Evolutionary conservation across 2,888 invertebrate species (phyloP).

Genomic region (Scaptomyza flava): DNA sequence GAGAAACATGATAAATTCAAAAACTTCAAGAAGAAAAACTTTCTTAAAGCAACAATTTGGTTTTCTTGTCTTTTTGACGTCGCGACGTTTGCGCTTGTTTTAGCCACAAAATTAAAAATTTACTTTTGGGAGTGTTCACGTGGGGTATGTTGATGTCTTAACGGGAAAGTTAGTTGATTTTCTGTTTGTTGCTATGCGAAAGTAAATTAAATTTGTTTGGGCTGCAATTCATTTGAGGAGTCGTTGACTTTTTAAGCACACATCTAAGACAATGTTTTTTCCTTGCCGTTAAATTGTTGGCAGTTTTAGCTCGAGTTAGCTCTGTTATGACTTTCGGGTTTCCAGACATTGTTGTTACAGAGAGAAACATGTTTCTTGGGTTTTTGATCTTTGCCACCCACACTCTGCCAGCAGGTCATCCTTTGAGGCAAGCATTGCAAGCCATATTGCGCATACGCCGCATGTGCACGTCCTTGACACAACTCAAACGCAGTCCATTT

Average conservation of each 20-base stretch:
- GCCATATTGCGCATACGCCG: slow-evolving; percentile 19
- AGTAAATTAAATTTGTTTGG: slow-evolving; percentile 73
- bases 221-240: slow-evolving; percentile 75
- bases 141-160: background rate
- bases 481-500: slow-evolving; percentile 22
- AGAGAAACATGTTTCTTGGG: slow-evolving; percentile 16
- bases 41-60: background rate
- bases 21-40: background rate
- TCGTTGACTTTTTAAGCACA: slow-evolving; percentile 79
- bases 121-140: too few species aligned
- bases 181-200: slow-evolving; percentile 41
- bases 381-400: slow-evolving; percentile 2
- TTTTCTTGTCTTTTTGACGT: background rate
- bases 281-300: slow-evolving; percentile 67
- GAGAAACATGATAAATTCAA: background rate
- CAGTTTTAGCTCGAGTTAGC: slow-evolving; percentile 64
- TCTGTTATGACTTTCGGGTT: slow-evolving; percentile 34
- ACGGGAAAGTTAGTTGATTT: slow-evolving; percentile 33
- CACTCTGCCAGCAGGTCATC: slow-evolving; percentile 5
- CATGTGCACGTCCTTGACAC: slow-evolving; percentile 13
- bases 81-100: background rate
- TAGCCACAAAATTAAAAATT: background rate
- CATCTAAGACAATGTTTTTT: slow-evolving; percentile 63
- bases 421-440: slow-evolving; percentile 12
- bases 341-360: slow-evolving; percentile 44